phyloP scores from a whole-genome alignment of 2,888 invertebrate genomes.

The Yponomeuta sedellus region DNA sequence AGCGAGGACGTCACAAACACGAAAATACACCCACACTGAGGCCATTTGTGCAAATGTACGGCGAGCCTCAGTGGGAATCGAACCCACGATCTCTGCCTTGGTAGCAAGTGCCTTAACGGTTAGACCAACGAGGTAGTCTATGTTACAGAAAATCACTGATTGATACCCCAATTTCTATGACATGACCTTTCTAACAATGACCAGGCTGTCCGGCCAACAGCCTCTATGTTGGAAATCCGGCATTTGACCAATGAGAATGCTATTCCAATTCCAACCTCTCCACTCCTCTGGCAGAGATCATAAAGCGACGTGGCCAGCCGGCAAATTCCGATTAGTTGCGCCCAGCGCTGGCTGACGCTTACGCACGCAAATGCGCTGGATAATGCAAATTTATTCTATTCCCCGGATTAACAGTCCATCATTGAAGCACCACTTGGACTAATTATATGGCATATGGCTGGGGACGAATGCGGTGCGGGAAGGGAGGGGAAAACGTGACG shows the following conservation, averaged over 20 bases:
- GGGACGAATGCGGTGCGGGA: not conserved
- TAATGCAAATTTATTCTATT: conserved; percentile 70
- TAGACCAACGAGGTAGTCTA: too few species aligned
- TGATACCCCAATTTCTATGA: too few species aligned
- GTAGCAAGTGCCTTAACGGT: too few species aligned
- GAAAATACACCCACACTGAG: too few species aligned
- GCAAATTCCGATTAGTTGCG: not conserved
- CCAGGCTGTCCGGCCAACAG: too few species aligned
- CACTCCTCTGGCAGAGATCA: not conserved
- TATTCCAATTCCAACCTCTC: not conserved
- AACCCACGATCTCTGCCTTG: too few species aligned
- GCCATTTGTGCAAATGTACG: too few species aligned
- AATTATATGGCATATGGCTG: conserved; percentile 41
- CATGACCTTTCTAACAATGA: too few species aligned
- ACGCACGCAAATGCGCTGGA: conserved; percentile 28
- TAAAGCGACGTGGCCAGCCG: not conserved
- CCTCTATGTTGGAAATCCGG: not conserved
- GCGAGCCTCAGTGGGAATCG: too few species aligned
- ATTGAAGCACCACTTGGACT: conserved; percentile 54
- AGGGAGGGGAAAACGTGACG: not conserved
- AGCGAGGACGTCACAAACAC: too few species aligned
- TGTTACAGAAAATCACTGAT: too few species aligned
- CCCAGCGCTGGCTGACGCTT: not conserved
- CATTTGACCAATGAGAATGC: not conserved
- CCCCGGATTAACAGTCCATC: conserved; percentile 62